Evolutionary conservation across 2,797 vertebrate species (phyloP), one percentile per base, ranked within the genome.

Genomic region (Chaetophractus vellerosus): DNA sequence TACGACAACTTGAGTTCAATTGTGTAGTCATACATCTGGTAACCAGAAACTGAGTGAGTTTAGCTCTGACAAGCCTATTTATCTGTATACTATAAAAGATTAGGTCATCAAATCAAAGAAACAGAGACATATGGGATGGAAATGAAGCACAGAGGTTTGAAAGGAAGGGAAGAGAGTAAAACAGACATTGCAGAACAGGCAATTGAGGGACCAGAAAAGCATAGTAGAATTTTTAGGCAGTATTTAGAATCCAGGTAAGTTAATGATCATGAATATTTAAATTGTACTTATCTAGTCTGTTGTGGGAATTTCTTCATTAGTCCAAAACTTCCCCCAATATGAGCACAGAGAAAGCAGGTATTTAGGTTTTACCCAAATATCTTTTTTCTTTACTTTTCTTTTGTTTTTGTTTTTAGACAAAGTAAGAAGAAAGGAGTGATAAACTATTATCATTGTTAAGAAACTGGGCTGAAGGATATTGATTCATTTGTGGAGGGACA

Each of bases 211-310:
- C 16, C 45, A 66, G 9, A 81, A 64, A 61, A 24, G 5, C 21
- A 28, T 16, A 66, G 15, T 50, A 61, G 36, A 68, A 55, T 90
- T 66, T 61, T 38, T 33, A 85, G 38, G 8, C 50, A 50, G 28
- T 31, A 23, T 50, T 75, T 16, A 50, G 45, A 75, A 50, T 9
- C 31, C 28, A 48, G 28, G 9, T 82, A 33, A 6, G 6, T 36
- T 89, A 91, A 38, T 24, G 36, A 69, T 33, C 15, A n/a, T 59
- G 2, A 80, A 59, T 85, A 88, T 68, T 74, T 93, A 80, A 19
- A 15, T 55, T 83, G 5, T 63, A 28, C 12, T 64, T 0, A 76
- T 76, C 48, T 38, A 33, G 88, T 69, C 10, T 78, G 3, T 45
- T 9, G 7, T 55, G 5, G 0, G 2, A 48, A 80, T 79, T 83